These are phyloP conservation scores for Amblyjoppa fuscipennis DNA, from an alignment of 2,888 invertebrate species.

Conservation along the genomic window DNA sequence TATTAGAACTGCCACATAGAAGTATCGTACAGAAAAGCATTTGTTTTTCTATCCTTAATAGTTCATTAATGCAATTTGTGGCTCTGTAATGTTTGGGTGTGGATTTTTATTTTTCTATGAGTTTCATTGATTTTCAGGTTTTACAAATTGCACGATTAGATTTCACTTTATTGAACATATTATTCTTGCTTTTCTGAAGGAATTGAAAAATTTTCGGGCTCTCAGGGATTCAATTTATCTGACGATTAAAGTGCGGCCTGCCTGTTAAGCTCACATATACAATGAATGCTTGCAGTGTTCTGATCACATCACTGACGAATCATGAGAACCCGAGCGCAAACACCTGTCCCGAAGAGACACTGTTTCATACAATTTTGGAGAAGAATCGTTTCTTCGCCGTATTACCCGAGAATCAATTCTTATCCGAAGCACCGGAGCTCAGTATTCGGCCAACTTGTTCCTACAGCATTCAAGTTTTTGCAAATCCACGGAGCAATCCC, in stretches of 20 bases:
- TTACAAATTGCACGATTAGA: too few relatives aligned
- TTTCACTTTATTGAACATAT: too few relatives aligned
- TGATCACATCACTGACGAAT: slow-evolving; percentile 73
- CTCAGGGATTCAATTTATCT: neutral
- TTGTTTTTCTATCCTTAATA: neutral
- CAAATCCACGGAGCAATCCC: slow-evolving; percentile 77
- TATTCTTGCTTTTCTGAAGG: too few relatives aligned
- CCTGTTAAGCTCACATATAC: neutral
- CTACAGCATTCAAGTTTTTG: slow-evolving; percentile 78
- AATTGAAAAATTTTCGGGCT: too few relatives aligned
- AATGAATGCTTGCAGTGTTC: slow-evolving; percentile 71
- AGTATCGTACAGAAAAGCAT: too few relatives aligned
- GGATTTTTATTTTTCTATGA: neutral
- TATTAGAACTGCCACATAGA: too few relatives aligned
- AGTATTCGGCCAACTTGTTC: slow-evolving; percentile 77
- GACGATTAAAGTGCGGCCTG: neutral
- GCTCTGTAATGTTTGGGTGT: neutral
- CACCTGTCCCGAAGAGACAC: slow-evolving; percentile 75
- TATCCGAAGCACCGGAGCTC: slow-evolving; percentile 75
- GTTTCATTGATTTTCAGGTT: too few relatives aligned
- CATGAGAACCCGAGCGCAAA: slow-evolving; percentile 24
- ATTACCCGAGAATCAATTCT: slow-evolving; percentile 76
- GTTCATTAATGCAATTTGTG: neutral
- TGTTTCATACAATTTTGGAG: slow-evolving; percentile 74
- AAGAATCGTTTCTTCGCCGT: slow-evolving; percentile 70